Percentiles rank a stretch among this genome's conserved stretches.
These are phyloP conservation scores for Gastracanthus pulcherrimus DNA, from an alignment of 2,888 invertebrate genomes.

Conservation along the genomic window DNA sequence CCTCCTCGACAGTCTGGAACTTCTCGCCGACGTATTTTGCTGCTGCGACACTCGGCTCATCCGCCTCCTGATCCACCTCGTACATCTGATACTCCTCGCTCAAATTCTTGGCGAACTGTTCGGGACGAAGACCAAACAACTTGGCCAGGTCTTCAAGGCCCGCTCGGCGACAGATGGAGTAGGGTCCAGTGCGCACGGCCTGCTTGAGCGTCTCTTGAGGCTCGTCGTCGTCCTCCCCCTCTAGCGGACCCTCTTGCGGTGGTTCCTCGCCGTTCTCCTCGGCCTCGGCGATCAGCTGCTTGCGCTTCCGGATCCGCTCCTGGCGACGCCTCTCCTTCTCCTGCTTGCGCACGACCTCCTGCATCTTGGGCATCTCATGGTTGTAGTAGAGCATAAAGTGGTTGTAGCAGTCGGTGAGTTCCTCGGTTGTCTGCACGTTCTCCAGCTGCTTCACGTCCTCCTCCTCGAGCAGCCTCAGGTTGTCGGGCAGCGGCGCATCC, in stretches of 20 bases:
- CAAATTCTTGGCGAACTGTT: conserved; percentile 97
- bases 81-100: conserved; percentile 96
- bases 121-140: conserved; percentile 94
- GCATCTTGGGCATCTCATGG: conserved; percentile 90
- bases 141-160: conserved; percentile 91
- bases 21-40: conserved; percentile 81
- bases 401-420: conserved; percentile 94
- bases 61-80: conserved; percentile 94
- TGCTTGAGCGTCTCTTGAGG: conserved; percentile 85
- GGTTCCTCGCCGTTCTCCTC: conserved; percentile 83
- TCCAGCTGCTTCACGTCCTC: conserved; percentile 90
- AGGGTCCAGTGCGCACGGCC: conserved; percentile 92
- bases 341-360: conserved; percentile 84
- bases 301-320: conserved; percentile 77
- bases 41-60: conserved; percentile 91
- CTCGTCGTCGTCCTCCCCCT: conserved; percentile 79
- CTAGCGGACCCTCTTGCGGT: conserved; percentile 80
- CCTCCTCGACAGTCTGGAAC: conserved; percentile 83
- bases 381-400: conserved; percentile 97
- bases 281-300: conserved; percentile 81
- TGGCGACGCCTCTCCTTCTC: conserved; percentile 82
- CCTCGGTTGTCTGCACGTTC: conserved; percentile 91
- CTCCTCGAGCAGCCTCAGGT: conserved; percentile 88
- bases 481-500: conserved; percentile 88
- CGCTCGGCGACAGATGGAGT: conserved; percentile 91